Base-by-base conservation (phyloP, 2,113 vertebrate species). In the Mola mola region DNA sequence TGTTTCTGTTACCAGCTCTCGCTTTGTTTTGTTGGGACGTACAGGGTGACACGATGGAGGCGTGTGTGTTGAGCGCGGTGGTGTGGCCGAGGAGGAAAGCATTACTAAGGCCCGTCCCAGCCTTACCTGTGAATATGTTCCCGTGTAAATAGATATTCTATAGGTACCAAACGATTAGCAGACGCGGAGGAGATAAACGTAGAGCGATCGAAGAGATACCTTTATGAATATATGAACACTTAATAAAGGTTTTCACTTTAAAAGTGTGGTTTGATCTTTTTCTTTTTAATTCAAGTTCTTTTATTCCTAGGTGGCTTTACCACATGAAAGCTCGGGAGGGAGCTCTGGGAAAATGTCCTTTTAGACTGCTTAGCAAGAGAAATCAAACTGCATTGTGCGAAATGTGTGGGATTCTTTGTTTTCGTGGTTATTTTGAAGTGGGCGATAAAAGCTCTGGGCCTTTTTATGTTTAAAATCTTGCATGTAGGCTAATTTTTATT, bases 201-300 rank as follows among this genome's bases (percentile, higher is more conserved):
- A 79, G 44, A 75, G 11, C 41, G 75, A 77, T 67, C 67, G 47
- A 84, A 72, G 59, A 75, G 75, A 66, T 84, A 86, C 78, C 65
- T 83, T 82, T 72, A 78, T 75, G 43, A 84, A 69, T 80, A 87
- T 81, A 86, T 78, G 28, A 85, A 84, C 69, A 86, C 71, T 87
- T 85, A 90, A 90, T 90, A 90, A 90, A 91, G 81, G 69, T 91
- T 89, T 90, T 90, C 87, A 89, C 84, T 82, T 79, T 89, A 83
- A 78, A 81, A 72, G 34, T 1, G 20, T 20, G 50, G 41, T 33
- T 58, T 13, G 7, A 53, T 78, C n/a, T 1, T 21, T 20, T 49
- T 40, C 31, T 40, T 1, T 55, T 51, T 2, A 7, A 26, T 41
- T 34, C n/a, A n/a, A n/a, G n/a, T n/a, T n/a, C n/a, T n/a, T n/a